phyloP scores from a whole-genome alignment of 2,113 vertebrate species.

The Polyodon spathula region DNA sequence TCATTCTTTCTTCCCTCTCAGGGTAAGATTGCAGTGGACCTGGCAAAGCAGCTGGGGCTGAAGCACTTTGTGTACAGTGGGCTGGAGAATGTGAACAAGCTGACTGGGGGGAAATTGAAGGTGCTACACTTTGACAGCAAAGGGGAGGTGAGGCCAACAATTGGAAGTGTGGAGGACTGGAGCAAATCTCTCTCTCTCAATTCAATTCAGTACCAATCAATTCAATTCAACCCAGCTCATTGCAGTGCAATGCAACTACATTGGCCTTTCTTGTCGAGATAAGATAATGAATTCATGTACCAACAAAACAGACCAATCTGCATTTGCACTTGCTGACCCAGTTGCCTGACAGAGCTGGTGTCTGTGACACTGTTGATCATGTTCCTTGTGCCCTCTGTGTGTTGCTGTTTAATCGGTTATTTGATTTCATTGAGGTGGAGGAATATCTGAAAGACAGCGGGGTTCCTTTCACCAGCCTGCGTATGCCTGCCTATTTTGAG shows the following conservation, averaged over 20 bases:
- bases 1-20: constrained; percentile 9
- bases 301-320: no score
- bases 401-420: neutral
- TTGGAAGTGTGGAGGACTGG: neutral
- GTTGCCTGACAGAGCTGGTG: no score
- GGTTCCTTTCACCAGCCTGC: constrained; percentile 37
- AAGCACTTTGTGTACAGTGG: constrained; percentile 40
- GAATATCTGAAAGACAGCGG: constrained; percentile 34
- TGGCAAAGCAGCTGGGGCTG: constrained; percentile 39
- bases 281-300: no score
- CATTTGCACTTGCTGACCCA: no score
- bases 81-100: constrained; percentile 47
- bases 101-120: constrained; percentile 34
- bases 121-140: constrained; percentile 51
- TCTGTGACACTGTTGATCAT: neutral
- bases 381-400: no score
- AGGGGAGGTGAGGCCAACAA: constrained; percentile 17
- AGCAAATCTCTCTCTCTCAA: no score
- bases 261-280: no score
- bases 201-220: no score
- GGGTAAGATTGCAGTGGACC: constrained; percentile 42
- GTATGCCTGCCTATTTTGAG: constrained; percentile 43
- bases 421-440: constrained; percentile 27
- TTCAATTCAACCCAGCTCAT: no score
- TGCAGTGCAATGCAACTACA: no score